Conservation (phyloP, 2,113 vertebrate species). For the Desmodus rotundus region DNA sequence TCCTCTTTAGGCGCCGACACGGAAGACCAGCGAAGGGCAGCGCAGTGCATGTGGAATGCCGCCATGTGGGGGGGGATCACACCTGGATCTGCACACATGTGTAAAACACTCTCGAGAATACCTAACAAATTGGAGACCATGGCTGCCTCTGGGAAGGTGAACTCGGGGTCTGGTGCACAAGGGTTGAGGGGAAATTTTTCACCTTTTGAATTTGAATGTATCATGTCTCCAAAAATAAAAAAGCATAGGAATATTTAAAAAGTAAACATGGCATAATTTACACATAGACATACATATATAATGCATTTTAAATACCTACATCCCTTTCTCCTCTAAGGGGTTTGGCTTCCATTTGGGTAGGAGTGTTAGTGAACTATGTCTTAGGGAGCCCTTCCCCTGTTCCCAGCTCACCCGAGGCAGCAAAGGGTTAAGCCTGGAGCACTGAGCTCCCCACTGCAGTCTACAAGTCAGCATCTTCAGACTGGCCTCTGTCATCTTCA, state of each 20-base stretch:
- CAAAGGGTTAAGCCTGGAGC: not conserved
- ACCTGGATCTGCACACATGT: no score
- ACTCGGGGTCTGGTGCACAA: not conserved
- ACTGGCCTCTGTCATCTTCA: no score
- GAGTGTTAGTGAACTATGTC: not conserved
- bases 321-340: not conserved
- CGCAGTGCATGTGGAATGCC: fast-evolving
- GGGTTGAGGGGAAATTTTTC: not conserved
- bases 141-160: not conserved
- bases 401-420: not conserved
- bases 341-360: not conserved
- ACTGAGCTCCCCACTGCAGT: not conserved
- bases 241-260: not conserved
- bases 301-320: not conserved
- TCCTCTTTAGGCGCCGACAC: not conserved
- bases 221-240: not conserved
- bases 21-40: not conserved
- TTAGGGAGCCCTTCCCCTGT: not conserved
- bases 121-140: not conserved
- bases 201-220: not conserved
- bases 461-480: not conserved
- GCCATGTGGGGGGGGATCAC: no score
- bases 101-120: not conserved
- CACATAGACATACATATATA: not conserved
- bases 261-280: not conserved